These are phyloP conservation scores for Mycetomoellerius zeteki DNA, from an alignment of 1,140 invertebrate species.

Conservation along the genomic window DNA sequence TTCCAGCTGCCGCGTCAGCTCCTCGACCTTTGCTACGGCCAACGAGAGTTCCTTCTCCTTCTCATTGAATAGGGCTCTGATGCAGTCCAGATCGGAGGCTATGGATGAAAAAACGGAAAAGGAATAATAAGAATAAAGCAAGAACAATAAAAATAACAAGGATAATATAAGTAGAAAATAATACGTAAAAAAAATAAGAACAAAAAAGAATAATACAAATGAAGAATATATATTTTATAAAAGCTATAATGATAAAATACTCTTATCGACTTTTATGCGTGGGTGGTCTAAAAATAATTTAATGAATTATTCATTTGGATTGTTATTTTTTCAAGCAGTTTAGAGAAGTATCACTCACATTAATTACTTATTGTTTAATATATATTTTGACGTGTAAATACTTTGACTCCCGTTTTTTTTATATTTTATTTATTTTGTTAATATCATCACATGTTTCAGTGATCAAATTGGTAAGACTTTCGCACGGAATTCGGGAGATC, in stretches of 20 bases:
- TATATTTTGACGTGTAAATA: neutral
- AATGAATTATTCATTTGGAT: neutral
- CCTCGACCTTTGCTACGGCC: constrained; percentile 98
- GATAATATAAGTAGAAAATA: neutral
- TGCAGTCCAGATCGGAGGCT: constrained; percentile 98
- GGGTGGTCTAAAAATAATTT: neutral
- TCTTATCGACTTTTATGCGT: neutral
- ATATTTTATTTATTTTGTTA: neutral
- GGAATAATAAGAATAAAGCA: constrained; percentile 5
- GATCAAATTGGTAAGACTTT: too few relatives aligned
- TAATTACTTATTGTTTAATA: neutral
- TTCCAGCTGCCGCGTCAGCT: constrained; percentile 97
- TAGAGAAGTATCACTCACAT: neutral
- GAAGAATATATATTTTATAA: constrained; percentile 3
- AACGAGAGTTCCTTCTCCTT: constrained; percentile 98
- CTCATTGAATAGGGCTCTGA: constrained; percentile 98
- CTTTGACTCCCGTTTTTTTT: neutral
- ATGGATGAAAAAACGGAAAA: constrained; percentile 78
- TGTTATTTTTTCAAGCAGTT: neutral
- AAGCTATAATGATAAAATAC: neutral
- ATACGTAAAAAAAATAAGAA: neutral
- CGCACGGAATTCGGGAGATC: too few relatives aligned
- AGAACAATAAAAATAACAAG: constrained; percentile 27
- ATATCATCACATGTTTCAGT: too few relatives aligned
- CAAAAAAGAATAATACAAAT: constrained; percentile 27